These are phyloP conservation scores for Aphis craccivora DNA, from an alignment of 1,140 invertebrate species.

Conservation along the genomic window DNA sequence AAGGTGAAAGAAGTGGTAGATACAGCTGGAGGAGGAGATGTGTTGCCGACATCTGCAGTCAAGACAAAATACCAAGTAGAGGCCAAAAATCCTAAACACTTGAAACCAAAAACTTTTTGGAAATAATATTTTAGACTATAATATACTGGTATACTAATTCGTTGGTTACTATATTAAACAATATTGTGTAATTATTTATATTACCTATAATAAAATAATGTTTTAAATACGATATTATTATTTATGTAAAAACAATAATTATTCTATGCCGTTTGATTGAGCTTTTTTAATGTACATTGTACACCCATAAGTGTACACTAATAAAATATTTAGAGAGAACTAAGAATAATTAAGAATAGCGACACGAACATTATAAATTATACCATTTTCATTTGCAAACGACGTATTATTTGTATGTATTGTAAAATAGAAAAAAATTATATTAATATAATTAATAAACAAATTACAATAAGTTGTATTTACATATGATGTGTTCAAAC, in stretches of 20 bases:
- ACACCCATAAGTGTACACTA: neutral
- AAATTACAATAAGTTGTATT: neutral
- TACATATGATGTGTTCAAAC: neutral
- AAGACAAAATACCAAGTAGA: neutral
- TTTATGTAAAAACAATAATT: neutral
- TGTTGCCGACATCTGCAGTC: no score
- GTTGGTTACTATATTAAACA: neutral
- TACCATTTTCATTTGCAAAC: neutral
- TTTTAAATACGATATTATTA: neutral
- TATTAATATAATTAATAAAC: no score
- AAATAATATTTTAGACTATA: constrained; percentile 6
- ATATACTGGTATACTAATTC: neutral
- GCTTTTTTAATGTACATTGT: neutral
- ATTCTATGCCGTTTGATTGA: neutral
- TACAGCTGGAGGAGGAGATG: no score
- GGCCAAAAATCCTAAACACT: neutral
- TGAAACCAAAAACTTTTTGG: neutral
- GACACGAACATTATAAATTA: neutral
- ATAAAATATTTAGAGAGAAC: neutral
- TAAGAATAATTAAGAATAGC: neutral
- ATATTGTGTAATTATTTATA: neutral
- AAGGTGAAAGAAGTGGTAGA: neutral
- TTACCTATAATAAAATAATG: neutral
- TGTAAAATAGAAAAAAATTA: neutral
- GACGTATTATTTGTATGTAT: neutral